phyloP scores from a whole-genome alignment of 2,888 invertebrate genomes.

The Diadegma fenestrale region DNA sequence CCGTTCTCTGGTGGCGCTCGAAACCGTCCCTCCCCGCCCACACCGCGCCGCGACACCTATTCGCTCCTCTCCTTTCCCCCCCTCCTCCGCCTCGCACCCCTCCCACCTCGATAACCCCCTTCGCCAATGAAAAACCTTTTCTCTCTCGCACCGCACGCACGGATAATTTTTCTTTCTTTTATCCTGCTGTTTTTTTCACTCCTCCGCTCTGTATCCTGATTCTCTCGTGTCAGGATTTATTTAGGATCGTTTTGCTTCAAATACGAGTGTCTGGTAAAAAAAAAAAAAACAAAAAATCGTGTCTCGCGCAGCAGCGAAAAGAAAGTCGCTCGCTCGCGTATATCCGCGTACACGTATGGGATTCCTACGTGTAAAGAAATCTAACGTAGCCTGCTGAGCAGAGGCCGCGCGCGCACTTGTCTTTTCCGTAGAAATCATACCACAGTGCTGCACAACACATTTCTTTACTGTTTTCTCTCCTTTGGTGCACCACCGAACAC shows the following conservation, averaged over 20 bases:
- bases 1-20: conserved; percentile 64
- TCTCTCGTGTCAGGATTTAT: neutral
- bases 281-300: too few relatives aligned
- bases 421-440: neutral
- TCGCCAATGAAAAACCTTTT: neutral
- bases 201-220: neutral
- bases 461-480: neutral
- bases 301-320: conserved; percentile 1
- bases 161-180: neutral
- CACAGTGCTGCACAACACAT: neutral
- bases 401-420: conserved; percentile 34
- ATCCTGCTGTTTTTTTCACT: neutral
- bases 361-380: neutral
- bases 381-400: neutral
- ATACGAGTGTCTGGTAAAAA: too few relatives aligned
- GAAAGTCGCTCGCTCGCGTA: conserved; percentile 23
- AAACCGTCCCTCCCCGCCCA: conserved; percentile 58
- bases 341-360: neutral
- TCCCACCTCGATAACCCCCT: conserved; percentile 1
- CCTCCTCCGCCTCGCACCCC: conserved; percentile 5
- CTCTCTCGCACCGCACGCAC: neutral
- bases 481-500: neutral
- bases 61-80: neutral
- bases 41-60: conserved; percentile 57
- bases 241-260: too few relatives aligned